Conservation (phyloP, 1,140 invertebrate species). For the Luehdorfia chinensis region DNA sequence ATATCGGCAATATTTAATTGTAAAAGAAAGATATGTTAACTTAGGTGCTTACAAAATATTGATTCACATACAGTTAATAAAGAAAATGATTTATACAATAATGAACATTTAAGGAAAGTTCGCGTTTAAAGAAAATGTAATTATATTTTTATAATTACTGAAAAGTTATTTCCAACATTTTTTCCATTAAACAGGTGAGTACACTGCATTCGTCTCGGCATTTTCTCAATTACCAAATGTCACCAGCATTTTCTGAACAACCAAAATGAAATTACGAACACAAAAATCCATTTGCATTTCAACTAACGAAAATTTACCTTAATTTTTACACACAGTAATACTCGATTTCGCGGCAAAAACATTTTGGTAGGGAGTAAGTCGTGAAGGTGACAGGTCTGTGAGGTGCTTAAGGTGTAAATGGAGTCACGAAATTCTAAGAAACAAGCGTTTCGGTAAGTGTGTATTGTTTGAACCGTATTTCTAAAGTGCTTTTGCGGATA, state of each 20-base stretch:
- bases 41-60: no score
- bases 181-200: slow-evolving; percentile 20
- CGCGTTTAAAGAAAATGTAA: no score
- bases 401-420: slow-evolving; percentile 46
- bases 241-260: slow-evolving; percentile 40
- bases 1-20: no score
- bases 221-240: slow-evolving; percentile 46
- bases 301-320: slow-evolving; percentile 17
- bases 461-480: slow-evolving; percentile 31
- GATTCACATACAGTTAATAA: no score
- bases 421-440: slow-evolving; percentile 37
- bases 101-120: no score
- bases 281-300: background rate
- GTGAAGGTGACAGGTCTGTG: slow-evolving; percentile 41
- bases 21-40: no score
- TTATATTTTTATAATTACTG: no score
- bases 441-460: slow-evolving; percentile 23
- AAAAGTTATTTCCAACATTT: background rate
- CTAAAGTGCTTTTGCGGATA: background rate
- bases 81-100: no score
- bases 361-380: slow-evolving; percentile 22
- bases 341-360: background rate
- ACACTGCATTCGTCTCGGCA: slow-evolving; percentile 28
- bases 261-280: slow-evolving; percentile 38
- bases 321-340: slow-evolving; percentile 19